Conservation (phyloP, 2,113 vertebrate species). For the Odontophorus gujanensis region DNA sequence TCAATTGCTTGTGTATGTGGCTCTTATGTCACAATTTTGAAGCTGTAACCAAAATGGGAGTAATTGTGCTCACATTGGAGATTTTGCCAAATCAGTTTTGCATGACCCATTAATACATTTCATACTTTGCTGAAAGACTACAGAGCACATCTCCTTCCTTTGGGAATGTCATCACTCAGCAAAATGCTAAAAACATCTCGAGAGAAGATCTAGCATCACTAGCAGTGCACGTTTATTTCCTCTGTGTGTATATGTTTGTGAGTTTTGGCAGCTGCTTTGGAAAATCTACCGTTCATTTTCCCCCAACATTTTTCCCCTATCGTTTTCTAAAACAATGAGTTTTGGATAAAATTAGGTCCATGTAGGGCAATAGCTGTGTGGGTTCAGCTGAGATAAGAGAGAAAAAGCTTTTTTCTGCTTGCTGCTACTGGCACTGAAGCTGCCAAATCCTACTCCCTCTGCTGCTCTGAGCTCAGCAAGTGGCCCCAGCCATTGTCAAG, state of each 20-base stretch:
- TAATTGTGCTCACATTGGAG: background rate
- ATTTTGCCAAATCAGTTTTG: background rate
- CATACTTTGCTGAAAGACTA: background rate
- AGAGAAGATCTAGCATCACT: background rate
- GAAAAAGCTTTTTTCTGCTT: background rate
- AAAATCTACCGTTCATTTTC: background rate
- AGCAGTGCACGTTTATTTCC: background rate
- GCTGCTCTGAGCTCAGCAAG: background rate
- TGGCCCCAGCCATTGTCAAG: background rate
- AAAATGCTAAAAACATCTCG: background rate
- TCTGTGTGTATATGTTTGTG: background rate
- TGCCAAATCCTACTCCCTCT: background rate
- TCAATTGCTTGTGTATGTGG: background rate
- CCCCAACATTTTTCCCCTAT: fast-evolving
- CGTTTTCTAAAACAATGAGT: background rate
- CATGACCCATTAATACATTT: background rate
- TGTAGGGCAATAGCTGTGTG: background rate
- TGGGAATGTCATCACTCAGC: background rate
- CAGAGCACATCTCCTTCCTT: background rate
- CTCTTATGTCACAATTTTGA: background rate
- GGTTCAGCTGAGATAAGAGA: background rate
- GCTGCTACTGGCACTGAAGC: background rate
- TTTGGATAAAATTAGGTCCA: background rate
- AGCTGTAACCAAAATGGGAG: background rate
- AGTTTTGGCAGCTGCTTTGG: conserved; percentile 7